Evolutionary conservation across 2,888 invertebrate genomes (phyloP), one percentile per base, ranked within the genome.

Genomic region (Dioctria rufipes): DNA sequence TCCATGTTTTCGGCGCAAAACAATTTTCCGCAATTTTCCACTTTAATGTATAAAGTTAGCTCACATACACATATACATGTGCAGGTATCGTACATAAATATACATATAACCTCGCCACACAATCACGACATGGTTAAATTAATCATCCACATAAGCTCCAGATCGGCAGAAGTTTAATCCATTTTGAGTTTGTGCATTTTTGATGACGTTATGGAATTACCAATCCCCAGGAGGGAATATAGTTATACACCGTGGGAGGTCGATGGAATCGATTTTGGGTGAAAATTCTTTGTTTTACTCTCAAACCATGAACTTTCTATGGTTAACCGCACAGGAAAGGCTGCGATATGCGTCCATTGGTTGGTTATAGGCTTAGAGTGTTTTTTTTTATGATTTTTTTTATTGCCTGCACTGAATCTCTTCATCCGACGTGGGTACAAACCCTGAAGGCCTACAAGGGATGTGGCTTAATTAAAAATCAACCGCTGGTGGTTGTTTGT

Each of bases 401-500:
- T 66, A 37, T 54, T 66, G 65, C 51, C 49, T 51, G 39, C 51
- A 8, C 46, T 25, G 51, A 54, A 54, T 65, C 78, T 66, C 25
- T 78, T 65, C 78, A 78, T 54, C 65, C 65, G 78, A 39, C 51
- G 40, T 67, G 65, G 51, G 54, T 78, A 67, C 37, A 67, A 49
- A 6, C 43, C 46, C 58, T 42, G 63, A 5, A 66, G 78, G 78
- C 66, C 65, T 42, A 40, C n/a, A 49, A 65, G 66, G 66, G 78
- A 67, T 66, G 78, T 58, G 79, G 81, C 86, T 88, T 88, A 88
- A 88, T 88, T 89, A 88, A 88, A 88, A 88, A 88, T 88, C 88
- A 88, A 88, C 89, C 86, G 88, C 88, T 88, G 84, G 85, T 85
- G 88, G 88, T 85, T 88, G 87, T 88, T 88, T 88, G 88, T 89